These are phyloP conservation scores for Cacoxenus indagator DNA, from an alignment of 2,888 invertebrate genomes.

Conservation along the genomic window DNA sequence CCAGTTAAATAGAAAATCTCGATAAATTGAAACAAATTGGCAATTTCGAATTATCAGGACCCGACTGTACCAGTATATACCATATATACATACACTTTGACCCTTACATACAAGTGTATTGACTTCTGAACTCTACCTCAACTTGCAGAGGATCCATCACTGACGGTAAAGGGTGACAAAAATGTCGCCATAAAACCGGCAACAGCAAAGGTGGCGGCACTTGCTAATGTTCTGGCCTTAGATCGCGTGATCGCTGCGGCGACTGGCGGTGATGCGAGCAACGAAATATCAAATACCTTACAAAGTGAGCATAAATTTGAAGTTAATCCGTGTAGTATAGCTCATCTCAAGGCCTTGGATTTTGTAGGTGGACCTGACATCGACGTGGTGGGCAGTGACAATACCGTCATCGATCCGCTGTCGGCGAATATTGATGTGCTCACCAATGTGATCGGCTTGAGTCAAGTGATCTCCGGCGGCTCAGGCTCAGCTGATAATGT, in stretches of 20 bases:
- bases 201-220: neutral
- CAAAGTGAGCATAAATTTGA: neutral
- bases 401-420: conserved; percentile 7
- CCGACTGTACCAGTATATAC: too few relatives aligned
- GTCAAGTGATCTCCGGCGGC: neutral
- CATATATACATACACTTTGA: too few relatives aligned
- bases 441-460: conserved; percentile 8
- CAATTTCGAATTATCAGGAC: too few relatives aligned
- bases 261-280: neutral
- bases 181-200: neutral
- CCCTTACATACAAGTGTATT: neutral
- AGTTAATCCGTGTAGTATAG: too few relatives aligned
- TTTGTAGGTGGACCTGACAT: conserved; percentile 4
- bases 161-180: neutral
- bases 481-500: neutral
- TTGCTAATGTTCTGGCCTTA: neutral
- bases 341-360: neutral
- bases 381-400: conserved; percentile 24
- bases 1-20: too few relatives aligned
- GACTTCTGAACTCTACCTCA: too few relatives aligned
- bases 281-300: neutral
- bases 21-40: too few relatives aligned
- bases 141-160: neutral
- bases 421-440: neutral
- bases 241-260: neutral